Evolutionary conservation across 2,797 vertebrate genomes (phyloP).

Genomic region (Sebastiscus albofasciatus): DNA sequence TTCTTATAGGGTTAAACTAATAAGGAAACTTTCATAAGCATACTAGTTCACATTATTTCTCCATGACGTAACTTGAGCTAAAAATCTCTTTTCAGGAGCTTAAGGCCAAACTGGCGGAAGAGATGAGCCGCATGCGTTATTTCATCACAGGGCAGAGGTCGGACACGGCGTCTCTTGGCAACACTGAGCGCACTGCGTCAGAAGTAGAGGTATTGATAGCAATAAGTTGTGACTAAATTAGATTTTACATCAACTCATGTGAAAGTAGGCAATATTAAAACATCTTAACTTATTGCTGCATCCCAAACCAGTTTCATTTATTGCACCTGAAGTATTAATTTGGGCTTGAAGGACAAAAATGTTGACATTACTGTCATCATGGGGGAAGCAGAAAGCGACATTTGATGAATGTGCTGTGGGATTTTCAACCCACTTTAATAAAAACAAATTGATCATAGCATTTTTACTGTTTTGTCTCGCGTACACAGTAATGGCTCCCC

Average conservation of each 20-base stretch:
- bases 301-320: slow-evolving; percentile 11
- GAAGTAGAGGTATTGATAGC: slow-evolving; percentile 87
- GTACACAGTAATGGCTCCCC: slow-evolving; percentile 9
- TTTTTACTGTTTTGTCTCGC: slow-evolving; percentile 5
- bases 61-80: neutral
- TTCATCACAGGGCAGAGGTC: slow-evolving; percentile 89
- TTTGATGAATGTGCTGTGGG: neutral
- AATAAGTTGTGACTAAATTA: slow-evolving; percentile 6
- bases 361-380: neutral
- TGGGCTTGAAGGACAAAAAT: neutral
- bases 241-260: neutral
- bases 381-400: neutral
- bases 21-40: neutral
- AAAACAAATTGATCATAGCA: slow-evolving; percentile 12
- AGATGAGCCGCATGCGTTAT: slow-evolving; percentile 89
- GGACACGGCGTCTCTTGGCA: slow-evolving; percentile 62
- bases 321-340: slow-evolving; percentile 4
- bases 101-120: slow-evolving; percentile 88
- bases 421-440: slow-evolving; percentile 8
- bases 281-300: neutral
- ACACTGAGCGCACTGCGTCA: slow-evolving; percentile 78
- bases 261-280: slow-evolving; percentile 7
- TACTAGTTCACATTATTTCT: slow-evolving; percentile 2
- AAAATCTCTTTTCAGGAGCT: slow-evolving; percentile 85
- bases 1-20: neutral